phyloP scores from a whole-genome alignment of 2,888 invertebrate genomes.

The Eristalis pertinax region DNA sequence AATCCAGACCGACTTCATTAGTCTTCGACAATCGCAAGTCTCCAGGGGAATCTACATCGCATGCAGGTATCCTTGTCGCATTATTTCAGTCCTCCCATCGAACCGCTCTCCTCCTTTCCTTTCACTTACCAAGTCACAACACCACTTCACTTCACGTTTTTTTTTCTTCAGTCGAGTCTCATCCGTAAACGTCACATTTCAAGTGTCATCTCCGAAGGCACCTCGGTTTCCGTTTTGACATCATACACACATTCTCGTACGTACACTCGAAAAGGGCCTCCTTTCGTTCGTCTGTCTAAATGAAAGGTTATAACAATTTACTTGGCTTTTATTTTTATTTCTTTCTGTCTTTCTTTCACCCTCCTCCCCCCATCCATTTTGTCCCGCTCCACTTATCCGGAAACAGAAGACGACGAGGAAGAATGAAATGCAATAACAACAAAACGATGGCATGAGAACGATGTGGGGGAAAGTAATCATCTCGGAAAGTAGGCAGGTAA shows the following conservation, averaged over 20 bases:
- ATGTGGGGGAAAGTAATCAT: background rate
- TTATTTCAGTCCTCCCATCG: background rate
- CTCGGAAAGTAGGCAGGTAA: conserved; percentile 11
- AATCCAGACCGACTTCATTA: background rate
- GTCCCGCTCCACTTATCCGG: background rate
- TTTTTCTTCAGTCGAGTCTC: background rate
- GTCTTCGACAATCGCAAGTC: background rate
- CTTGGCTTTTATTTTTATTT: conserved; percentile 7
- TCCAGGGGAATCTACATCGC: background rate
- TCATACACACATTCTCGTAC: background rate
- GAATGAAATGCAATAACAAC: conserved; percentile 2
- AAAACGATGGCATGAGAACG: background rate
- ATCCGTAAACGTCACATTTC: conserved; percentile 35
- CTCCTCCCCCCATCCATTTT: background rate
- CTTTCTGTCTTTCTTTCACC: background rate
- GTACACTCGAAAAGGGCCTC: background rate
- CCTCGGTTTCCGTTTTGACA: conserved; percentile 17
- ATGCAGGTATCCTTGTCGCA: background rate
- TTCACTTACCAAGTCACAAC: background rate
- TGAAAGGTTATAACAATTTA: conserved; percentile 10
- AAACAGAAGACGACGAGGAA: background rate
- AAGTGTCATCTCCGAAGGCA: conserved; percentile 26
- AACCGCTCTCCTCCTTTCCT: background rate
- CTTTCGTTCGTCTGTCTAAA: background rate
- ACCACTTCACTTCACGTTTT: background rate